phyloP scores from a whole-genome alignment of 2,113 vertebrate species.

The Porphyrio hochstetteri region DNA sequence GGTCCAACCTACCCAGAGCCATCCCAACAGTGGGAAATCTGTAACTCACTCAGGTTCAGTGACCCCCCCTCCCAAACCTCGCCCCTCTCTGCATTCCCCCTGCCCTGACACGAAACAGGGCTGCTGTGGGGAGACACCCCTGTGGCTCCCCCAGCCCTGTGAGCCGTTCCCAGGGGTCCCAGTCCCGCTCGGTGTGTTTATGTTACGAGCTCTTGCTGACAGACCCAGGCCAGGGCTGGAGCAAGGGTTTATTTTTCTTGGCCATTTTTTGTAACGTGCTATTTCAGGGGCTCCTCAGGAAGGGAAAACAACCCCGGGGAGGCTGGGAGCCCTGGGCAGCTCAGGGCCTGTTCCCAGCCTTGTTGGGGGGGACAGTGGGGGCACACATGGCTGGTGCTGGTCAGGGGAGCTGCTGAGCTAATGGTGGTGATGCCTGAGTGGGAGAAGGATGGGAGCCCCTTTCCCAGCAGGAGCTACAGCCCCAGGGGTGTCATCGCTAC shows the following conservation, averaged over 20 bases:
- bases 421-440: background rate
- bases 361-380: background rate
- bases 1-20: background rate
- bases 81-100: background rate
- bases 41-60: background rate
- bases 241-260: slow-evolving; percentile 24
- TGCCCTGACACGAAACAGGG: background rate
- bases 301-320: slow-evolving; percentile 64
- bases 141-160: background rate
- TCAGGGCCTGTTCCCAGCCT: background rate
- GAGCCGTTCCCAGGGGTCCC: slow-evolving; percentile 18
- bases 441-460: background rate
- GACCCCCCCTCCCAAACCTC: background rate
- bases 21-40: background rate
- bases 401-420: background rate
- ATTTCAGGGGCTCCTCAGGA: slow-evolving; percentile 51
- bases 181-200: slow-evolving; percentile 19
- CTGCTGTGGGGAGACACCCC: background rate
- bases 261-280: background rate
- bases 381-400: background rate
- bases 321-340: slow-evolving; percentile 21
- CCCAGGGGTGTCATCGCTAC: background rate
- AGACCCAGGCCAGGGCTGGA: background rate
- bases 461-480: background rate
- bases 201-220: slow-evolving; percentile 44